Conservation (phyloP, 2,797 vertebrate species). For the Channa striata region DNA sequence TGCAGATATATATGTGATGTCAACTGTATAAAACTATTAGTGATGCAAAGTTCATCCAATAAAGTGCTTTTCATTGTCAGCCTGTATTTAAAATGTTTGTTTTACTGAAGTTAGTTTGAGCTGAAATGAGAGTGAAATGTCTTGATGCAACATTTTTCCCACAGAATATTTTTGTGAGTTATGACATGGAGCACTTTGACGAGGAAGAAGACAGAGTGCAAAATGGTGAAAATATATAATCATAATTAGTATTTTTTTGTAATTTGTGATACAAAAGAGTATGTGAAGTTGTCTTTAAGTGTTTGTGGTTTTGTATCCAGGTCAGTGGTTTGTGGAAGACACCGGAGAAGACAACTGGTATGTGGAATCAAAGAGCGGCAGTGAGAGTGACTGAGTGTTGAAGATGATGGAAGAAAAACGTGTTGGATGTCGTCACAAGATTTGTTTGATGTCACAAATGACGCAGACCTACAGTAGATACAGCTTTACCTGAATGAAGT, state of each 20-base stretch:
- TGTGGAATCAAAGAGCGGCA: conserved; percentile 54
- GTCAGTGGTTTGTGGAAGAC: conserved; percentile 60
- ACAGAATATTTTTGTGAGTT: conserved; percentile 82
- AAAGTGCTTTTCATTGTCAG: not conserved
- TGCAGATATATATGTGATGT: too few relatives aligned
- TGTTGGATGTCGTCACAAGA: too few relatives aligned
- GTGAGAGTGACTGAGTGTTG: conserved; percentile 73
- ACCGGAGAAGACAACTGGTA: conserved; percentile 63
- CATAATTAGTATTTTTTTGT: not conserved
- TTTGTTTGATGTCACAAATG: too few relatives aligned
- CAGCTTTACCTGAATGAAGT: too few relatives aligned
- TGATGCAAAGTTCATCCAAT: too few relatives aligned
- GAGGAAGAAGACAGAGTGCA: conserved; percentile 53
- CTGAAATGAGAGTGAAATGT: not conserved
- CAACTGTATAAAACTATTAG: not conserved
- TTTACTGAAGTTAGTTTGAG: not conserved
- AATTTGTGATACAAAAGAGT: accelerated
- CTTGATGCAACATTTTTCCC: not conserved
- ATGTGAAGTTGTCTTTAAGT: not conserved
- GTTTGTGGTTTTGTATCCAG: conserved; percentile 45
- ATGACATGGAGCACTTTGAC: conserved; percentile 77
- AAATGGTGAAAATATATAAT: conserved; percentile 41
- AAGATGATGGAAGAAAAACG: not conserved
- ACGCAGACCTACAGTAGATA: too few relatives aligned
- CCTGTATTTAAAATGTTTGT: not conserved